Percentiles rank a stretch among this genome's conserved stretches.
These are phyloP conservation scores for Lasioglossum calceatum DNA, from an alignment of 2,888 invertebrate genomes.

Conservation along the genomic window DNA sequence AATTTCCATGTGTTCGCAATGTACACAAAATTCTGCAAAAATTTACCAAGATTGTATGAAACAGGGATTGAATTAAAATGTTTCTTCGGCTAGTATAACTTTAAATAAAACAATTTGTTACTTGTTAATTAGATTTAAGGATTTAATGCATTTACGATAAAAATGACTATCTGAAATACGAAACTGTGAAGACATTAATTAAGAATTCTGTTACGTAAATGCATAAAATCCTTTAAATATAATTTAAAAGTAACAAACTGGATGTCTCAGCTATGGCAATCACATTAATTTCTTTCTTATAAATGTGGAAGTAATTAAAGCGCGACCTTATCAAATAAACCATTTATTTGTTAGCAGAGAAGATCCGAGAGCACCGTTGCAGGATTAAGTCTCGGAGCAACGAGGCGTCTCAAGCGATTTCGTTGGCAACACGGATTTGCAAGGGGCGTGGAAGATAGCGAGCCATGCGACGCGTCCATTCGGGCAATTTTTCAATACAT, in stretches of 20 bases:
- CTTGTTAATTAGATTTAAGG: no score
- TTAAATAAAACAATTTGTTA: no score
- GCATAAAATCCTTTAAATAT: no score
- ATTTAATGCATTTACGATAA: no score
- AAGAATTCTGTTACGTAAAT: no score
- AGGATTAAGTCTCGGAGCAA: background rate
- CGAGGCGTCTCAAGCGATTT: background rate
- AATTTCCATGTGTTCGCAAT: no score
- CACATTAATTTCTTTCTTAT: background rate
- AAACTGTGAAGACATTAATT: no score
- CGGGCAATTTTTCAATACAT: conserved; percentile 1
- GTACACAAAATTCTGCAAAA: no score
- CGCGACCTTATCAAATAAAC: background rate
- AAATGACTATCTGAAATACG: no score
- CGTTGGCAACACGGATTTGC: background rate
- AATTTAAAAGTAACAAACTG: background rate
- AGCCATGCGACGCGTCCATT: background rate
- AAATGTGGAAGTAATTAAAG: background rate
- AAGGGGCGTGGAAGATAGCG: background rate
- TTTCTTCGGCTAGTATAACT: no score
- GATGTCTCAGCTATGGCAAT: background rate
- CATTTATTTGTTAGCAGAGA: background rate
- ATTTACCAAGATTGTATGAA: no score
- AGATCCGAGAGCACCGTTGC: background rate
- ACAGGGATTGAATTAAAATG: no score